phyloP scores from a whole-genome alignment of 2,797 vertebrate genomes.

The Tenualosa thibaudeaui region DNA sequence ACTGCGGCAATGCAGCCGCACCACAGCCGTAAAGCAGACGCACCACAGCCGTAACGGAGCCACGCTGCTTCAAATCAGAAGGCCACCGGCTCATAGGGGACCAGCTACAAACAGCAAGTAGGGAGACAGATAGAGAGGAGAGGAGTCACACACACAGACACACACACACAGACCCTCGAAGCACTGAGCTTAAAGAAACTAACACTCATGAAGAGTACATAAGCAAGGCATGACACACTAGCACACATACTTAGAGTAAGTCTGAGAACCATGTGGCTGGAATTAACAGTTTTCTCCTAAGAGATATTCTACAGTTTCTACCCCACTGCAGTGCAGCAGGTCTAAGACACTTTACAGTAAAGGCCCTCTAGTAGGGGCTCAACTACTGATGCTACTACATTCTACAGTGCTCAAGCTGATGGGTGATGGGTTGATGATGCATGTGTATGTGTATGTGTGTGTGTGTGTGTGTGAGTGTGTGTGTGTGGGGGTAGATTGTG shows the following conservation, averaged over 20 bases:
- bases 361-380: too few species aligned
- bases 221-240: background rate
- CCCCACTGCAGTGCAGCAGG: too few species aligned
- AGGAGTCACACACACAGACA: constrained; percentile 15
- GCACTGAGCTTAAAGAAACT: background rate
- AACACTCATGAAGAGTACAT: background rate
- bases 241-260: background rate
- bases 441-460: background rate
- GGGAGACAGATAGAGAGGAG: constrained; percentile 76
- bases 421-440: background rate
- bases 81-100: background rate
- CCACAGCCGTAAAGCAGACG: background rate
- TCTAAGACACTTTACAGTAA: background rate
- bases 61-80: background rate
- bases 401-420: background rate
- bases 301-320: background rate
- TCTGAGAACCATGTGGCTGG: background rate
- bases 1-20: background rate
- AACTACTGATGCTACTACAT: background rate
- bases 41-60: background rate
- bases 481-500: background rate
- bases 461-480: constrained; percentile 21
- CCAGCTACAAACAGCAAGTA: constrained; percentile 58
- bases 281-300: background rate
- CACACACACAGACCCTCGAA: background rate